These are phyloP conservation scores for Ennomos erosarius DNA, from an alignment of 2,888 invertebrate species.

Conservation along the genomic window DNA sequence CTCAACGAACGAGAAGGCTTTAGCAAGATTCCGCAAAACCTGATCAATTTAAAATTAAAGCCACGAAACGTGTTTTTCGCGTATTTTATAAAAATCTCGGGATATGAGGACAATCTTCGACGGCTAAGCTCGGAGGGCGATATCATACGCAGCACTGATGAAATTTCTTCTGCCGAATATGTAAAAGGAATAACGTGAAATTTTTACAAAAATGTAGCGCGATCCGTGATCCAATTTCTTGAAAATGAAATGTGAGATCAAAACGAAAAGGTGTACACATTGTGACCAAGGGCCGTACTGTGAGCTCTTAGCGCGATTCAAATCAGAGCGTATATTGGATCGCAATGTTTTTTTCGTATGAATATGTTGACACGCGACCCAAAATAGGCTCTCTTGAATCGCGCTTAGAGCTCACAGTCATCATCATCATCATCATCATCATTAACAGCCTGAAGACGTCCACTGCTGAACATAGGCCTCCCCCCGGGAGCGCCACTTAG, in stretches of 20 bases:
- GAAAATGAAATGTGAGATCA: constrained; percentile 16
- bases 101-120: constrained; percentile 82
- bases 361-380: too few species aligned
- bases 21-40: constrained; percentile 80
- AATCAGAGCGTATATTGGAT: too few species aligned
- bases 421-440: too few species aligned
- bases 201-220: constrained; percentile 29
- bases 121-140: constrained; percentile 65
- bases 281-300: too few species aligned
- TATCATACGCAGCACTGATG: constrained; percentile 61
- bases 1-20: constrained; percentile 74
- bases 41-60: constrained; percentile 86
- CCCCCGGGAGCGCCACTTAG: too few species aligned
- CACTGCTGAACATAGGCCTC: too few species aligned
- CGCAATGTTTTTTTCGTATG: too few species aligned
- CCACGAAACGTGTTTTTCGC: constrained; percentile 85
- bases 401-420: too few species aligned
- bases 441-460: too few species aligned
- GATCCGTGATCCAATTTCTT: constrained; percentile 23
- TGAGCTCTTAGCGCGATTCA: too few species aligned
- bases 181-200: constrained; percentile 45
- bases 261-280: constrained; percentile 2
- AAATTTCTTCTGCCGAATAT: constrained; percentile 52
- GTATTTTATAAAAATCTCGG: constrained; percentile 84
- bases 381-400: too few species aligned